Base-by-base conservation (phyloP, 2,888 invertebrate genomes). In the Tipula vernalis region DNA sequence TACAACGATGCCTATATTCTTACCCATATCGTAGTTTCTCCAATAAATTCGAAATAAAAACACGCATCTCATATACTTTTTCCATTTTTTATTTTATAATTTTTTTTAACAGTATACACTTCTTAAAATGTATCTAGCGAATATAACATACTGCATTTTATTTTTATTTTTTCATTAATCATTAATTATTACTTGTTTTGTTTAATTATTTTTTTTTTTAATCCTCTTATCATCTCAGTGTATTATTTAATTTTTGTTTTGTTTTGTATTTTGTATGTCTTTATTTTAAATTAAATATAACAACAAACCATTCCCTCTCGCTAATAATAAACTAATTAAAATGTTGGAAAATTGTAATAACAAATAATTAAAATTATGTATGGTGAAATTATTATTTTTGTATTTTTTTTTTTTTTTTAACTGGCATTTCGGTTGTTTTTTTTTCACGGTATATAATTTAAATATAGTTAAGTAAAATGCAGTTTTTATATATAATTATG, bases 101-200 rank as follows among this genome's bases (percentile, higher is more conserved):
- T 86, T 86, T 86, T 42, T 86, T 86, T 86, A 86, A 86, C 86
- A 86, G 86, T 86, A 87, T 87, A 83, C 86, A 42, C 36, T 86
- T 87, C 84, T 87, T 44, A 87, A 87, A 87, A 87, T 87, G 87
- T 87, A 87, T 87, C 87, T 86, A 87, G 87, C 83, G 87, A 87
- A 87, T 87, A 87, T 87, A 87, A 87, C 87, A 87, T 87, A 87
- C 85, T 87, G 87, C 57, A 83, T 86, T 86, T 83, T 83, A 71
- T 87, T 36, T 71, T 71, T 51, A 39, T 39, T 86, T 87, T 51
- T 87, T 87, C 57, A 86, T 87, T 87, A 87, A 87, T 86, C 86
- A 87, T 88, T 87, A 86, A 42, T 86, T 51, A 36, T 86, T 51
- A 36, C 36, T 86, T 51, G 6, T 36, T 36, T 86, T 47, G 28